Conservation (phyloP, 2,888 invertebrate genomes). For the Dicranocentrus wangi region DNA sequence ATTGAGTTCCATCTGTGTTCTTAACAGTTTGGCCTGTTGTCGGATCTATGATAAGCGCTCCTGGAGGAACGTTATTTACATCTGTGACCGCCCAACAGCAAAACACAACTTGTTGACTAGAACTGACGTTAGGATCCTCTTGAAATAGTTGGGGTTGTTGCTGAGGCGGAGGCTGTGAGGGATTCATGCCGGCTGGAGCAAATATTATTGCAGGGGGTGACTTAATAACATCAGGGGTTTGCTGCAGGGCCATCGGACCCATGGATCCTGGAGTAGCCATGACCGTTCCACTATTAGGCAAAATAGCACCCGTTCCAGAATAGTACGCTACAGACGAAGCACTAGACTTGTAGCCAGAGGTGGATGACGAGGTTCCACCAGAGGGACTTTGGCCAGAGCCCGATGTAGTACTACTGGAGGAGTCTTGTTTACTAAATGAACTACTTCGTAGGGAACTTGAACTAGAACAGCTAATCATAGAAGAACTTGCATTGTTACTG, state of each 20-base stretch:
- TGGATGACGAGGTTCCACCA: constrained; percentile 30
- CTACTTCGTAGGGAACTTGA: constrained; percentile 54
- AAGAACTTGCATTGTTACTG: constrained; percentile 56
- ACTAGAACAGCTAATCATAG: constrained; percentile 51
- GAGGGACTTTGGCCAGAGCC: constrained; percentile 52
- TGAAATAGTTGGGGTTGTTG: background rate
- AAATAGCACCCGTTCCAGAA: constrained; percentile 31
- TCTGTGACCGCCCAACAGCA: constrained; percentile 92
- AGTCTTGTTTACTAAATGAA: constrained; percentile 53
- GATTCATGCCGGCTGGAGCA: constrained; percentile 30
- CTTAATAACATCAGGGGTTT: constrained; percentile 23
- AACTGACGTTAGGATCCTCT: constrained; percentile 26
- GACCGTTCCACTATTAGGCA: constrained; percentile 3
- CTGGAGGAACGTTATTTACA: constrained; percentile 87
- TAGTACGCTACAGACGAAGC: constrained; percentile 8
- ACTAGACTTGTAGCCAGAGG: constrained; percentile 49
- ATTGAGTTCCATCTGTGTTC: constrained; percentile 85
- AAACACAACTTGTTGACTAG: constrained; percentile 73
- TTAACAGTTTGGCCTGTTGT: constrained; percentile 84
- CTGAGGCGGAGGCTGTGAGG: constrained; percentile 2
- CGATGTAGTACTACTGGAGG: constrained; percentile 43
- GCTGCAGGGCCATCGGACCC: background rate
- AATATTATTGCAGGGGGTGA: constrained; percentile 42
- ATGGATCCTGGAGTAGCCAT: background rate
- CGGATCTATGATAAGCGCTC: constrained; percentile 92